Conservation (phyloP, 2,113 vertebrate species). For the Tylochromis polylepis region DNA sequence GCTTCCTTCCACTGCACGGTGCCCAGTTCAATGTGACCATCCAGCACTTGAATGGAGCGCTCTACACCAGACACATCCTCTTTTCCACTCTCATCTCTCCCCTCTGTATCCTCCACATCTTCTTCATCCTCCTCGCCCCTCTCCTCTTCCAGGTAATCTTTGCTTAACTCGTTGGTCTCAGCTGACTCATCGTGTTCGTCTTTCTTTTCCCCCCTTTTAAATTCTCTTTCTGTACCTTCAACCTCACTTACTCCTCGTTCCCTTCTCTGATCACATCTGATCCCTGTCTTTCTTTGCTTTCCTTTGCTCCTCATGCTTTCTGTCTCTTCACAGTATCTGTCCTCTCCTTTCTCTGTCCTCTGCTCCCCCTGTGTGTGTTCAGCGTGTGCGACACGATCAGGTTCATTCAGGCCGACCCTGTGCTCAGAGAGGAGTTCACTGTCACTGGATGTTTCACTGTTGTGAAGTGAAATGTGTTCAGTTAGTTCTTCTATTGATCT, state of each 20-base stretch:
- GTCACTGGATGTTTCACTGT: neutral
- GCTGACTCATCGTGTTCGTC: neutral
- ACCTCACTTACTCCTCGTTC: neutral
- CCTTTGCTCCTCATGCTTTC: neutral
- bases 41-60: constrained; percentile 29
- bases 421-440: neutral
- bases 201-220: neutral
- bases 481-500: neutral
- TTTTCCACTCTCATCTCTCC: neutral
- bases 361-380: neutral
- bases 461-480: neutral
- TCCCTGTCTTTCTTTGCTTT: neutral
- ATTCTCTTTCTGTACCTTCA: neutral
- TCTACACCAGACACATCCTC: neutral
- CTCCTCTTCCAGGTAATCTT: neutral
- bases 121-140: neutral
- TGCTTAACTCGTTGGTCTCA: neutral
- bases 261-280: neutral
- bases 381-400: neutral
- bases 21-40: constrained; percentile 38
- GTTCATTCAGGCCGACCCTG: neutral
- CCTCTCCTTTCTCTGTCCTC: neutral
- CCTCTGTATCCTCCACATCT: neutral
- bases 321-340: neutral
- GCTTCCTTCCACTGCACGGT: constrained; percentile 22